Evolutionary conservation across 2,113 vertebrate species (phyloP).

Genomic region (Tenebrosternarchus preto): DNA sequence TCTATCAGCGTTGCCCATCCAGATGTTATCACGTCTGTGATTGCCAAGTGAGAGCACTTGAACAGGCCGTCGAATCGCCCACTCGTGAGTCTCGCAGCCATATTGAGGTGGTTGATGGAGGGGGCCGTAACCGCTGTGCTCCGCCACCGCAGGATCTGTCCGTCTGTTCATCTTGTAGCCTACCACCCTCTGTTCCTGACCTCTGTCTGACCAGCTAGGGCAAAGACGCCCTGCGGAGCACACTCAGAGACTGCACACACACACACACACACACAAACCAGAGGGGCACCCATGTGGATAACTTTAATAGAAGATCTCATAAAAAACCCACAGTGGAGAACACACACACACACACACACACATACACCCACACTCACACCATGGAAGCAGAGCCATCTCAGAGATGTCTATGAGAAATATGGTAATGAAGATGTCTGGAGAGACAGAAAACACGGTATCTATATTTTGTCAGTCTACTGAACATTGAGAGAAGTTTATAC

Average conservation of each 20-base stretch:
- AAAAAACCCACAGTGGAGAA: neutral
- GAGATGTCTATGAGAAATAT: conserved; percentile 36
- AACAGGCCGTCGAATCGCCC: no score
- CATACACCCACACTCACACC: neutral
- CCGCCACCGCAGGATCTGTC: neutral
- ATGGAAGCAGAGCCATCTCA: conserved; percentile 17
- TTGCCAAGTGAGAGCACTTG: neutral
- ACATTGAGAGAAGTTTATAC: neutral
- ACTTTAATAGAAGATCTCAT: neutral
- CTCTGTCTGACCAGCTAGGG: conserved; percentile 10
- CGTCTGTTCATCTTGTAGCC: neutral
- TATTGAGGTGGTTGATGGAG: neutral
- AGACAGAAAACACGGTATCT: conserved; percentile 34
- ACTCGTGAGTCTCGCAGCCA: neutral
- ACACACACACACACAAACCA: conserved; percentile 12
- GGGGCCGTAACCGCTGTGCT: no score
- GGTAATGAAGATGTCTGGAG: conserved; percentile 34
- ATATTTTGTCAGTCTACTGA: neutral
- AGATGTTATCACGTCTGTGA: neutral
- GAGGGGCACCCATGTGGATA: neutral
- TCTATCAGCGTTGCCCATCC: neutral
- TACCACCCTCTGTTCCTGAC: conserved; percentile 4
- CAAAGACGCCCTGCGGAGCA: neutral
- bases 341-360: conserved; percentile 23
- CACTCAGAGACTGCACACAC: conserved; percentile 1